Base-by-base conservation (phyloP, 2,888 invertebrate species). In the Notodonta ziczac region DNA sequence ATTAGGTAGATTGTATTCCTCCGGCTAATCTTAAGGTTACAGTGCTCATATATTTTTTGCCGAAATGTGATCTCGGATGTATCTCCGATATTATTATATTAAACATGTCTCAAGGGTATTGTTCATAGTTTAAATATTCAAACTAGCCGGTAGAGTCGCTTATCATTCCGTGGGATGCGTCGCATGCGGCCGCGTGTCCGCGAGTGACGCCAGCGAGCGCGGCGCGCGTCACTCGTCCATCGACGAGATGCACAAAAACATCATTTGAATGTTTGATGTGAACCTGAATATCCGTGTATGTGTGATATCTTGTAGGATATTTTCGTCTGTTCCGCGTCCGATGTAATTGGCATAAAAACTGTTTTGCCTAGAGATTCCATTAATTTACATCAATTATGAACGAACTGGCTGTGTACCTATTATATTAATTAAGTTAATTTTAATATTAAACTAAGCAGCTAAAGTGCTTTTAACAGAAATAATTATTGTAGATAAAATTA, bases 321-420 rank as follows among this genome's bases (percentile, higher is more conserved):
- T 5, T 50, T 10, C 16, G 50, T 16, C 14, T 50, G 50, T 50
- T 8, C 0, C 5, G 24, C 51, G 51, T 24, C 16, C 51, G 16
- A 8, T 24, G n/a, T 54, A 54, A 39, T 39, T 9, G 39, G 54
- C 14, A 54, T 14, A 54, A 35, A n/a, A 54, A 32, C 6, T 8
- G 39, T 14, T 54, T 54, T 54, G 7, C n/a, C n/a, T 39, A 5
- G 14, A 39, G 54, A 39, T 54, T 54, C n/a, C 7, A n/a, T 4
- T 53, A 53, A 53, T 53, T 53, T 39, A 52, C 24, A 52, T 24
- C 3, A 52, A 52, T 46, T 50, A 52, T 52, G 52, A 52, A 52
- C 32, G 4, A 52, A 52, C 4, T 24, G 6, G 4, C 52, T 32
- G 52, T 32, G 52, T 16, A 24, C 24, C 35, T 35, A 7, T 35